phyloP scores from a whole-genome alignment of 2,888 invertebrate species.

The Drosophila niveifrons region DNA sequence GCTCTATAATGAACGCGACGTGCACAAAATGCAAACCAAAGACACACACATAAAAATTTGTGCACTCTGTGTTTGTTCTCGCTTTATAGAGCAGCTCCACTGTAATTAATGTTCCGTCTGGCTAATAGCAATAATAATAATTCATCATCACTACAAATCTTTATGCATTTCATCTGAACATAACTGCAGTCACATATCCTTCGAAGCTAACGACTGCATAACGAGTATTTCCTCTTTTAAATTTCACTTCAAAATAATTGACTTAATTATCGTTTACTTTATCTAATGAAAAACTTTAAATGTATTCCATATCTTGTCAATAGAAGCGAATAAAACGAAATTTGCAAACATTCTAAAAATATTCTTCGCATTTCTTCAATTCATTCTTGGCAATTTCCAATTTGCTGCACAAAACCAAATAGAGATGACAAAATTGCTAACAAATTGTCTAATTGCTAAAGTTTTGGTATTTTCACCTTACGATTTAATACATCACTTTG shows the following conservation, averaged over 20 bases:
- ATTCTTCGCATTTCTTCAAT: neutral
- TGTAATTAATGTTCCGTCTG: neutral
- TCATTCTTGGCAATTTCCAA: neutral
- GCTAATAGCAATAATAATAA: slow-evolving; percentile 4
- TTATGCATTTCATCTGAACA: neutral
- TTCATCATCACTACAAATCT: neutral
- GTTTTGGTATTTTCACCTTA: too few relatives aligned
- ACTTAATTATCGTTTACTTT: too few relatives aligned
- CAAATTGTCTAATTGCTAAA: neutral
- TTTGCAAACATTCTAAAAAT: neutral
- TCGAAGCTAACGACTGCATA: neutral
- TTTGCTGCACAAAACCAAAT: neutral
- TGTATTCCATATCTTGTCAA: too few relatives aligned
- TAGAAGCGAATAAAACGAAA: too few relatives aligned
- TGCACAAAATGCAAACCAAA: neutral
- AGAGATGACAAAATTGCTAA: neutral
- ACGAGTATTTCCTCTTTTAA: too few relatives aligned
- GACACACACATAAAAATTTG: slow-evolving; percentile 10
- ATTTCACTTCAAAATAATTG: too few relatives aligned
- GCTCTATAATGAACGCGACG: slow-evolving; percentile 10
- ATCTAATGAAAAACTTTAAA: too few relatives aligned
- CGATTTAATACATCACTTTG: too few relatives aligned
- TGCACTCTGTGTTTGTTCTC: neutral
- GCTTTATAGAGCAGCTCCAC: slow-evolving; percentile 7
- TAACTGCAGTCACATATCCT: neutral